phyloP scores from a whole-genome alignment of 2,797 vertebrate species.

The Sternotherus odoratus region DNA sequence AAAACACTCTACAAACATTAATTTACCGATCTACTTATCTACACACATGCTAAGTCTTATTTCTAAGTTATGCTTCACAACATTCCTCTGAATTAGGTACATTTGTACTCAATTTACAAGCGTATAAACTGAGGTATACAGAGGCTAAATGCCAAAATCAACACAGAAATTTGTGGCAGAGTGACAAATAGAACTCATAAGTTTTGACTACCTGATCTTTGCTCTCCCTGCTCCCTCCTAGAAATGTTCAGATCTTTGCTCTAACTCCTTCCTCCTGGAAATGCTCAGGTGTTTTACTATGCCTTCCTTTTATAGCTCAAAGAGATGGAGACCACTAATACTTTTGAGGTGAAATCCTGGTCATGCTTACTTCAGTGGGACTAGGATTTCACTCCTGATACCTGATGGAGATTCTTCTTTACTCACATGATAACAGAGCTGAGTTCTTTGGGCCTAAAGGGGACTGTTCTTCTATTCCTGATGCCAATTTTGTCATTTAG shows the following conservation, averaged over 20 bases:
- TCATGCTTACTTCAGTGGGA: not conserved
- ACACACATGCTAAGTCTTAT: not conserved
- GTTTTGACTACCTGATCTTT: not conserved
- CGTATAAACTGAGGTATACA: not conserved
- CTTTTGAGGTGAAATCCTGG: not conserved
- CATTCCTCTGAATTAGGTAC: not conserved
- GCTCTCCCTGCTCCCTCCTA: not conserved
- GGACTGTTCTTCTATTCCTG: accelerated
- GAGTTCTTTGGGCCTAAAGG: not conserved
- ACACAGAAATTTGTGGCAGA: not conserved
- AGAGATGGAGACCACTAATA: not conserved
- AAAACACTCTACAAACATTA: not conserved
- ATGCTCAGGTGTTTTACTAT: not conserved
- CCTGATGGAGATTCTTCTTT: not conserved
- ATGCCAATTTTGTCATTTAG: not conserved
- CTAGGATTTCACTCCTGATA: not conserved
- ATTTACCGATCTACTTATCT: not conserved
- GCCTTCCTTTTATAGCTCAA: not conserved
- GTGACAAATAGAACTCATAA: not conserved
- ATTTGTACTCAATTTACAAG: not conserved
- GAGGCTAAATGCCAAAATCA: not conserved
- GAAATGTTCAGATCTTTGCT: not conserved
- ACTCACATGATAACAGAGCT: not conserved
- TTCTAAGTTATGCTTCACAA: not conserved
- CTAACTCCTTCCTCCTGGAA: not conserved